These are phyloP conservation scores for Oppia nitens DNA, from an alignment of 1,140 invertebrate genomes.

Conservation along the genomic window DNA sequence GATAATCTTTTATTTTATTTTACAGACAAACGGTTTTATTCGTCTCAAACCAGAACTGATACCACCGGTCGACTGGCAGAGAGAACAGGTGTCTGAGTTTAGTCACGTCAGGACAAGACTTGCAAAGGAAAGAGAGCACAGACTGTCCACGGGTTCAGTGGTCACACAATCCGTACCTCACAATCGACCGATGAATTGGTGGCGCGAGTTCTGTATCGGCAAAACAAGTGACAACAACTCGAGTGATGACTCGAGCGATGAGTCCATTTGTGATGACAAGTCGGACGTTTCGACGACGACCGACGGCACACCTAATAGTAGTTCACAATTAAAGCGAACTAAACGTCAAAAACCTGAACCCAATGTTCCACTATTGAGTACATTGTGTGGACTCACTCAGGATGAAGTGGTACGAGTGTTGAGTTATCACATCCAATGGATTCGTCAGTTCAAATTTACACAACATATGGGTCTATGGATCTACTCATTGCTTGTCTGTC, in stretches of 20 bases:
- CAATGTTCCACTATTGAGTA: conserved; percentile 1
- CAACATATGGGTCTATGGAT: conserved; percentile 4
- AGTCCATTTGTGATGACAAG: not conserved
- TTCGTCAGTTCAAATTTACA: not conserved
- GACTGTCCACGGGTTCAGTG: not conserved
- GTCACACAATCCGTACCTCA: not conserved
- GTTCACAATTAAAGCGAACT: not conserved
- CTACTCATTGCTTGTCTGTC: conserved; percentile 4
- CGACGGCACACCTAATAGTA: no score
- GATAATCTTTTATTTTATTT: not conserved
- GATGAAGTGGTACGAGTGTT: not conserved
- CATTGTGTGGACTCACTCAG: not conserved
- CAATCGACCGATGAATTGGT: conserved; percentile 2
- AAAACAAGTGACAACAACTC: not conserved
- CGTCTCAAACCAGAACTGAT: not conserved
- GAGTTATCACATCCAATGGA: conserved; percentile 10
- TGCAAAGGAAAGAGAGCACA: not conserved
- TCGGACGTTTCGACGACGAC: not conserved
- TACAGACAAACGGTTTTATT: not conserved
- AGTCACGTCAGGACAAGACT: not conserved
- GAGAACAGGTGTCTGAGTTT: not conserved
- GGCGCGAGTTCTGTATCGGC: conserved; percentile 7
- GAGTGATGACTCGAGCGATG: not conserved
- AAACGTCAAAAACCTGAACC: not conserved
- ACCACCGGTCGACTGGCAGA: not conserved